Base-by-base conservation (phyloP, 2,797 vertebrate genomes). In the Rhodeus uyekii region DNA sequence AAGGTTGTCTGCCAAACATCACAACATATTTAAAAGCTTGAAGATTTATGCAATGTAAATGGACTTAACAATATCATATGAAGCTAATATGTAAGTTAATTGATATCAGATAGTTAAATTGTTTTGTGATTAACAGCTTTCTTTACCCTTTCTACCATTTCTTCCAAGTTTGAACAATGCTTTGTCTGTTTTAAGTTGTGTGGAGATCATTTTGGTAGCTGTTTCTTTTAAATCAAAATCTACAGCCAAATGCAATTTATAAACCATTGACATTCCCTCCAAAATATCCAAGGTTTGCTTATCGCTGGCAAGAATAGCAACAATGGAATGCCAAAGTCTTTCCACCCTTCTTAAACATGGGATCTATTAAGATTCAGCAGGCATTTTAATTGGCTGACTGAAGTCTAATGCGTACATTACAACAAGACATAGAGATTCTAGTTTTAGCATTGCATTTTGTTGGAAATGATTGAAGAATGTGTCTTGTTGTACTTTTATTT, bases 311-410 rank as follows among this genome's bases (percentile, higher is more conserved):
- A 60, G 22, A 22, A 71, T 22, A 27, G 38, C 67, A 46, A 38
- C 19, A 80, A 16, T 13, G 2, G 19, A 14, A 55, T 58, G 46
- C 46, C 34, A 55, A 68, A 71, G 13, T 42, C 38, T 58, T n/a
- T 58, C 39, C 65, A 46, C 50, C 9, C 61, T 65, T 72, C 32
- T 38, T 32, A 63, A 61, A 72, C 39, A 16, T 44, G 38, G 50
- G 71, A 71, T 69, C 48, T 69, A 69, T 69, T 79, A 73, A 48
- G 39, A 73, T 63, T 55, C 68, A 80, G 22, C 53, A 72, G 22
- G 53, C 67, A n/a, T 58, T 44, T 60, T n/a, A 16, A 4, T 42
- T 69, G 48, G 9, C 34, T 39, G 63, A 55, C 48, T 78, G n/a
- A 65, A 78, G 34, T 29, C 22, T 12, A n/a, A 46, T 63, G 74